Conservation (phyloP, 2,888 invertebrate genomes). For the Sicus ferrugineus region DNA sequence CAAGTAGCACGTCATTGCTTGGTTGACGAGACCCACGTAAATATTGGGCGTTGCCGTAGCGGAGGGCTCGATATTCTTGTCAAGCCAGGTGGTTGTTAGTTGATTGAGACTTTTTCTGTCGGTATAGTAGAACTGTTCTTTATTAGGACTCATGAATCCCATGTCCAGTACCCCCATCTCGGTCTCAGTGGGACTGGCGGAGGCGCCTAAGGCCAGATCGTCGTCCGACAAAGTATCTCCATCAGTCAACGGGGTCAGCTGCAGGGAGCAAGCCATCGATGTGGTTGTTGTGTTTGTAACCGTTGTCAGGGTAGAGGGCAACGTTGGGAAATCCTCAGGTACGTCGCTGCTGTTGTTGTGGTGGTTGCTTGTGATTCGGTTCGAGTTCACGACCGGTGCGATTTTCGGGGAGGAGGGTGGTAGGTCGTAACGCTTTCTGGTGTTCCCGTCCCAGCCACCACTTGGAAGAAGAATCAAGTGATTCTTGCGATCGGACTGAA, state of each 20-base stretch:
- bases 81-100: constrained; percentile 24
- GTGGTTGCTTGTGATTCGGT: constrained; percentile 25
- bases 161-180: constrained; percentile 45
- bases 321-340: constrained; percentile 31
- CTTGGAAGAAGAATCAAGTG: constrained; percentile 55
- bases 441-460: constrained; percentile 57
- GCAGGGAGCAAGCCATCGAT: constrained; percentile 46
- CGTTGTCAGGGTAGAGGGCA: constrained; percentile 42
- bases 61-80: constrained; percentile 33
- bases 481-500: constrained; percentile 55
- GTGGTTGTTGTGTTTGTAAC: constrained; percentile 41
- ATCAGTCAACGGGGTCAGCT: constrained; percentile 35
- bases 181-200: constrained; percentile 63
- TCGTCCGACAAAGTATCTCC: constrained; percentile 58
- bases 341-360: constrained; percentile 10
- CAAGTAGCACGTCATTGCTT: constrained; percentile 92
- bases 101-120: too few relatives aligned
- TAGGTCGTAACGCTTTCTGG: constrained; percentile 54
- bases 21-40: constrained; percentile 85
- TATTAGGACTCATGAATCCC: too few relatives aligned
- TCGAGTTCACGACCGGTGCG: constrained; percentile 23
- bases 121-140: too few relatives aligned
- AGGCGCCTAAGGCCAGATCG: constrained; percentile 63
- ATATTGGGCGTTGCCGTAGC: constrained; percentile 36
- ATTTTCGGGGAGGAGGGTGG: too few relatives aligned